Evolutionary conservation across 2,113 vertebrate species (phyloP).

Genomic region (Oophaga pumilio): DNA sequence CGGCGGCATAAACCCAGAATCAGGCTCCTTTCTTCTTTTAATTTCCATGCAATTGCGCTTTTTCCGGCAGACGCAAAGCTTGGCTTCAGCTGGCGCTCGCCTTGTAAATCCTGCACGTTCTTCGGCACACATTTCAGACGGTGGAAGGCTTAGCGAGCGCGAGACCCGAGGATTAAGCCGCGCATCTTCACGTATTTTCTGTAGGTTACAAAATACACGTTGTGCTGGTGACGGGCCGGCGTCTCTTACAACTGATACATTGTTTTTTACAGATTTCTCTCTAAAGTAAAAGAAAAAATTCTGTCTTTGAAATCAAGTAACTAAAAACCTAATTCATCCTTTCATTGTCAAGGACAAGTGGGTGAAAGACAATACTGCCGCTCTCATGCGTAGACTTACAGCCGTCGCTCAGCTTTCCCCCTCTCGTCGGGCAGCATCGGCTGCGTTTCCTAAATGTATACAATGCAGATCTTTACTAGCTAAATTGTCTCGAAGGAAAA

Average conservation of each 20-base stretch:
- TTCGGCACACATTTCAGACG: neutral
- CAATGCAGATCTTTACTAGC: too few relatives aligned
- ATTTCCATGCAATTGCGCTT: slow-evolving; percentile 15
- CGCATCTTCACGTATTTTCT: neutral
- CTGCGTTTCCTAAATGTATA: too few relatives aligned
- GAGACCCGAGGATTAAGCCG: neutral
- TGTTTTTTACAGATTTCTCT: neutral
- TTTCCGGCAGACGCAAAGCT: neutral
- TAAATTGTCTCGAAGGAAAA: too few relatives aligned
- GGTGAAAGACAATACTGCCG: too few relatives aligned
- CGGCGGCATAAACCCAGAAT: neutral
- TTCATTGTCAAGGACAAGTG: too few relatives aligned
- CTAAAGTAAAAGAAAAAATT: too few relatives aligned
- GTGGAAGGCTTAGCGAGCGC: neutral
- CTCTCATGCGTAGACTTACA: too few relatives aligned
- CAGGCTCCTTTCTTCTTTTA: neutral
- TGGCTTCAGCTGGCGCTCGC: neutral
- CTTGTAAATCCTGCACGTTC: slow-evolving; percentile 2
- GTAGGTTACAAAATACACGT: neutral
- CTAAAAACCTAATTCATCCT: too few relatives aligned
- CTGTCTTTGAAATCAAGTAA: too few relatives aligned
- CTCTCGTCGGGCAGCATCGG: too few relatives aligned
- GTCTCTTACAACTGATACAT: neutral
- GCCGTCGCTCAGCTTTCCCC: too few relatives aligned
- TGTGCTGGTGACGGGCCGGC: too few relatives aligned